Base-by-base conservation (phyloP, 1,140 invertebrate species). In the Globodera rostochiensis region DNA sequence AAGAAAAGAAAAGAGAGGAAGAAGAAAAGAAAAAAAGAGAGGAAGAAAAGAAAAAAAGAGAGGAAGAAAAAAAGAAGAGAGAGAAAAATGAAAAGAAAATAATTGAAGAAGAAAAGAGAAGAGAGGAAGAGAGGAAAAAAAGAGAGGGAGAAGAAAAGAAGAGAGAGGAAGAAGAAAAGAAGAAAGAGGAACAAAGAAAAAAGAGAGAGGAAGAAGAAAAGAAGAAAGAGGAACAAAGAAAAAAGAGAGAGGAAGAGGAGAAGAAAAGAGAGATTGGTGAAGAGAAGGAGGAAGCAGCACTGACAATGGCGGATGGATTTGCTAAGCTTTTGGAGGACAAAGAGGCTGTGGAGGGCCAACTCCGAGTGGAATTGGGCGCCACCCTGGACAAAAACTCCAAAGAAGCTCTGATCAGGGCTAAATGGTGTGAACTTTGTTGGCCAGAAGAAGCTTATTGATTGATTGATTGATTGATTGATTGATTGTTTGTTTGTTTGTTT, bases 331-430 rank as follows among this genome's bases (percentile, higher is more conserved):
- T 78, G 47, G 49, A 46, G n/a, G 77, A 78, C 49, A 78, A 25
- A 50, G 77, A 78, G 46, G 77, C 77, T 11, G 21, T 70, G 4
- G 77, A 78, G 47, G 77, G 77, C 8, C 53, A 78, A 70, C n/a
- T 78, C 11, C 25, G 64, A 9, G 77, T 78, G 46, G 77, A 78
- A 78, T 64, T 78, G 60, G 6, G 66, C n/a, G 77, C 77, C n/a
- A 78, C n/a, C 6, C 11, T 78, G 46, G 77, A 78, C n/a, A 69
- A 64, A 47, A 69, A 36, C 8, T 47, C 77, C 3, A 47, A 21
- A 25, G 77, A 78, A 36, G n/a, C 57, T 25, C 47, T 78, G 50
- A 78, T 78, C 8, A 21, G 77, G 45, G 77, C 77, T 36, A 78
- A 78, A 78, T 78, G 77, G 77, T 69, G 66, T n/a, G 45, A 60